Evolutionary conservation across 2,888 invertebrate species (phyloP).

Genomic region (Hyppa rectilinea): DNA sequence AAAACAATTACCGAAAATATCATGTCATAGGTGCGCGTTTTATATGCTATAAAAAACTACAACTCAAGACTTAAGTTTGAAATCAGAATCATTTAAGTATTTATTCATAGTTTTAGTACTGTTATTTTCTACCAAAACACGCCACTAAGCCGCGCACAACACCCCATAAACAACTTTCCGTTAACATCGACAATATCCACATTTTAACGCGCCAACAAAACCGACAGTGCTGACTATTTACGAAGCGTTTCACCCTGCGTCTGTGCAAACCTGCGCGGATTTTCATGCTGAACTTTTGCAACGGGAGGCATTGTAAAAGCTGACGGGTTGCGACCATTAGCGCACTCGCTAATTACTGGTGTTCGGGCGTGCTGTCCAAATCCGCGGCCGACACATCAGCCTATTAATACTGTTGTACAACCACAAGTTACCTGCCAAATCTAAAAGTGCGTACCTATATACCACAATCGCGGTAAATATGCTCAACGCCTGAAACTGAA

Average conservation of each 20-base stretch:
- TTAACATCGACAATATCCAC: conserved; percentile 54
- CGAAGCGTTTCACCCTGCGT: conserved; percentile 66
- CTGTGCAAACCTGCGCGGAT: conserved; percentile 65
- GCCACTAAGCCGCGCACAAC: conserved; percentile 9
- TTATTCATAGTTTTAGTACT: not conserved
- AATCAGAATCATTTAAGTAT: not conserved
- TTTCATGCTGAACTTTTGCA: conserved; percentile 69
- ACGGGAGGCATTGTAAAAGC: conserved; percentile 71
- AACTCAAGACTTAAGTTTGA: not conserved
- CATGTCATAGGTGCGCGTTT: not conserved
- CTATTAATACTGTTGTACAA: conserved; percentile 13
- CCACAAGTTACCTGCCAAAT: not conserved
- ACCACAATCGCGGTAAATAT: not conserved
- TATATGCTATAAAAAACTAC: not conserved
- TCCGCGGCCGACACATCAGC: conserved; percentile 61
- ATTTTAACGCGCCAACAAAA: conserved; percentile 58
- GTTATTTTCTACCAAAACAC: not conserved
- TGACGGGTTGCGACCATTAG: conserved; percentile 80
- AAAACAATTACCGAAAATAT: conserved; percentile 19
- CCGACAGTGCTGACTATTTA: conserved; percentile 69
- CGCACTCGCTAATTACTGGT: conserved; percentile 79
- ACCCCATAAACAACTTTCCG: conserved; percentile 32
- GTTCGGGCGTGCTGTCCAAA: conserved; percentile 77
- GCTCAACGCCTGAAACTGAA: conserved; percentile 5
- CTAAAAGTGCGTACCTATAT: not conserved